These are phyloP conservation scores for Thaumatotibia leucotreta DNA, from an alignment of 1,140 invertebrate genomes.

Conservation along the genomic window DNA sequence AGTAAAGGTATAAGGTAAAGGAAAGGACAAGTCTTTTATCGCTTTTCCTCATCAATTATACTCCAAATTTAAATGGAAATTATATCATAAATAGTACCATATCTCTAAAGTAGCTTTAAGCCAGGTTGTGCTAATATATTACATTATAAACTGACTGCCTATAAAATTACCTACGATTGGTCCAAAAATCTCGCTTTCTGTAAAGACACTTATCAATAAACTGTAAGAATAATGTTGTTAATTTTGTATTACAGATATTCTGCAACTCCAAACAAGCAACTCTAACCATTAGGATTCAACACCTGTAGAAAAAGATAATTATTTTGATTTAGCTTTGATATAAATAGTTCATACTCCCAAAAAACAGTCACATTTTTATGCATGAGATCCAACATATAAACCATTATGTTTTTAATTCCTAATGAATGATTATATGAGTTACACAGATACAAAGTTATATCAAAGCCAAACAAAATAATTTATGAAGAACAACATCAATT, in stretches of 20 bases:
- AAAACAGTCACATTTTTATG: too few relatives aligned
- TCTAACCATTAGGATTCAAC: background rate
- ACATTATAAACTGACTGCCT: too few relatives aligned
- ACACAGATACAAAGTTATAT: background rate
- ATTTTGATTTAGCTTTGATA: background rate
- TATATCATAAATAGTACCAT: too few relatives aligned
- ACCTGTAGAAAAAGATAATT: background rate
- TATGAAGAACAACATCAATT: background rate
- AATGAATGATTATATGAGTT: too few relatives aligned
- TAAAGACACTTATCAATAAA: background rate
- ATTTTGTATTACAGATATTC: background rate
- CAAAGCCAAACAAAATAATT: background rate
- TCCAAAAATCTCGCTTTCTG: background rate
- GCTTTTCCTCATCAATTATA: too few relatives aligned
- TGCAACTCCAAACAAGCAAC: background rate
- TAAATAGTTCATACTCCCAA: background rate
- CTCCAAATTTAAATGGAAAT: too few relatives aligned
- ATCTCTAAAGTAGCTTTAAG: too few relatives aligned
- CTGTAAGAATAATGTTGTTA: background rate
- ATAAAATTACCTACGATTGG: background rate
- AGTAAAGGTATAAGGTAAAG: too few relatives aligned
- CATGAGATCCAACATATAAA: too few relatives aligned
- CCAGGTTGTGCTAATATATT: too few relatives aligned
- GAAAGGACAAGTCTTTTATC: too few relatives aligned
- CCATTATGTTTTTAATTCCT: too few relatives aligned